Base-by-base conservation (phyloP, 2,888 invertebrate genomes). In the Apoda limacodes region DNA sequence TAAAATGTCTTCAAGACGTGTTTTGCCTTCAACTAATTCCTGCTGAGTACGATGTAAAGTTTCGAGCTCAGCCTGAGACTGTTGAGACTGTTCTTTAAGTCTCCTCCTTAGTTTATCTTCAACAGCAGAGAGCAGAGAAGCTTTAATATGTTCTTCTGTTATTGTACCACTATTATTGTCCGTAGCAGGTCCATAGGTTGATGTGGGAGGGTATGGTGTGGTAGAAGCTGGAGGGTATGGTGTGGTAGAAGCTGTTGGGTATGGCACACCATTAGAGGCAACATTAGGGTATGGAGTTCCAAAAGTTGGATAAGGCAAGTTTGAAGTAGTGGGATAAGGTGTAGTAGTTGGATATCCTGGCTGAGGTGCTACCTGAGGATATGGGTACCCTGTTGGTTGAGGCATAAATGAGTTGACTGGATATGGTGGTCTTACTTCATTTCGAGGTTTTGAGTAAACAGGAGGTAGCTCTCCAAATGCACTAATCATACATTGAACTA, bases 381-480 rank as follows among this genome's bases (percentile, higher is more conserved):
- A 76, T 44, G 74, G 70, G 41, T 76, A 81, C n/a, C 69, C 68
- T 32, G 70, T 50, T 40, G 82, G 69, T 43, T 78, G 63, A 24
- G 78, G 72, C 70, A 81, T 69, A 39, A 72, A 70, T 2, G 70
- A 55, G 30, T 56, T 68, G 2, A 78, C 63, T 1, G 88, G 85
- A 53, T 86, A 87, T 2, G 86, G 83, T 21, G 81, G 85, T 52
- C 87, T 86, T 2, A 66, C 48, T 36, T 78, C 83, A 33, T 80
- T 82, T 39, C 85, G 86, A 10, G 85, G 84, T 60, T 87, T 90
- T 0, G 93, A 85, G 71, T 89, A 94, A 3, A 99, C 97, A 2
- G 99, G 99, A 32, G 98, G 98, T 49, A 91, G 85, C 44, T 98
- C 97, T 19, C 97, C 94, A 82, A 99, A 99, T 2, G 93, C 92